phyloP scores from a whole-genome alignment of 2,888 invertebrate genomes.

The Cabera pusaria region DNA sequence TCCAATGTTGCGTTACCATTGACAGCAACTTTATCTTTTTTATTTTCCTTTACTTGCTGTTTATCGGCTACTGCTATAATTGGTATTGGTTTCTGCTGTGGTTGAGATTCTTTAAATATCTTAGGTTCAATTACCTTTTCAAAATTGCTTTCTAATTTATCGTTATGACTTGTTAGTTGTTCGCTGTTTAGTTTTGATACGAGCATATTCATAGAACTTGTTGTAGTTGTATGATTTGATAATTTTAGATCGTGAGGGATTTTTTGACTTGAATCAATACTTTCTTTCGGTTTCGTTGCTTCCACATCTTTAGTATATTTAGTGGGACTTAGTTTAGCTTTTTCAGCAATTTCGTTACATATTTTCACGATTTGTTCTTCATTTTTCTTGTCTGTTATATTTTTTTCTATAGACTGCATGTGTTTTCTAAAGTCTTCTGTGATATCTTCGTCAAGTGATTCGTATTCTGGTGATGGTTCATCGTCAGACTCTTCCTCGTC shows the following conservation, averaged over 20 bases:
- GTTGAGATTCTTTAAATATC: too few species aligned
- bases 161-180: too few species aligned
- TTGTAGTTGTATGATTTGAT: too few species aligned
- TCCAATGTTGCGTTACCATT: constrained; percentile 7
- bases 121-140: too few species aligned
- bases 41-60: not conserved
- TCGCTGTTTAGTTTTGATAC: too few species aligned
- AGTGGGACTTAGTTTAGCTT: constrained; percentile 18
- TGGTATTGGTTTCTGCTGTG: too few species aligned
- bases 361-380: constrained; percentile 30
- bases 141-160: too few species aligned
- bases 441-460: constrained; percentile 31
- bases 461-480: constrained; percentile 35
- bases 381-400: constrained; percentile 30
- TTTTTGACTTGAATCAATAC: too few species aligned
- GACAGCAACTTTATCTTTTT: not conserved
- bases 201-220: too few species aligned
- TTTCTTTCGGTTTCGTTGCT: not conserved
- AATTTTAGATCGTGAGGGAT: too few species aligned
- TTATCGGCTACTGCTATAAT: not conserved
- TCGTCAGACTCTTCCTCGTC: constrained; percentile 30
- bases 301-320: constrained; percentile 9
- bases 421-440: constrained; percentile 34
- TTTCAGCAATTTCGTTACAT: constrained; percentile 27
- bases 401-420: constrained; percentile 29